Conservation (phyloP, 2,888 invertebrate genomes). For the Dinocampus coccinellae region DNA sequence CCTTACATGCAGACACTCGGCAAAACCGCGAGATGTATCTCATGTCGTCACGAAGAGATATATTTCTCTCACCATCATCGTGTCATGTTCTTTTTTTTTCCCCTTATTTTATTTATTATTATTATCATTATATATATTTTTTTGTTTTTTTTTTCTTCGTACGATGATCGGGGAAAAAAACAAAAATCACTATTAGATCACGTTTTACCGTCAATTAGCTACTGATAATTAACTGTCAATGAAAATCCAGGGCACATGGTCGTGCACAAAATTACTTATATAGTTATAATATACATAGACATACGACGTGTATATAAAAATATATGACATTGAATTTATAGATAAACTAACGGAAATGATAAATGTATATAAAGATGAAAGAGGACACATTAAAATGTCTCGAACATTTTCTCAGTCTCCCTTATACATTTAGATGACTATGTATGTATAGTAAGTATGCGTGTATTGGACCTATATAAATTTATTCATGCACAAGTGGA, state of each 20-base stretch:
- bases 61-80: conserved; percentile 1
- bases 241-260: conserved; percentile 10
- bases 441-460: no score
- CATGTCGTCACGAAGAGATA: conserved; percentile 5
- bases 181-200: conserved; percentile 5
- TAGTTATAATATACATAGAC: not conserved
- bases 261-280: not conserved
- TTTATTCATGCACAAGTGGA: not conserved
- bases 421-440: not conserved
- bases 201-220: conserved; percentile 9
- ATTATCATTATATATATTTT: no score
- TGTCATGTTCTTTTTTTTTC: not conserved
- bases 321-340: not conserved
- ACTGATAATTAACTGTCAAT: conserved; percentile 17
- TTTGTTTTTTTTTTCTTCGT: not conserved
- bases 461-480: not conserved
- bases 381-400: not conserved
- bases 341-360: not conserved
- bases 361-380: not conserved
- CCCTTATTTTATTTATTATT: no score
- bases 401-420: not conserved
- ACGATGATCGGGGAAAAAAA: not conserved
- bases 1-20: not conserved
- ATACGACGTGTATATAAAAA: no score
- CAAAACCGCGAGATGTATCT: not conserved